Evolutionary conservation across 2,113 vertebrate species (phyloP).

Genomic region (Anoplopoma fimbria): DNA sequence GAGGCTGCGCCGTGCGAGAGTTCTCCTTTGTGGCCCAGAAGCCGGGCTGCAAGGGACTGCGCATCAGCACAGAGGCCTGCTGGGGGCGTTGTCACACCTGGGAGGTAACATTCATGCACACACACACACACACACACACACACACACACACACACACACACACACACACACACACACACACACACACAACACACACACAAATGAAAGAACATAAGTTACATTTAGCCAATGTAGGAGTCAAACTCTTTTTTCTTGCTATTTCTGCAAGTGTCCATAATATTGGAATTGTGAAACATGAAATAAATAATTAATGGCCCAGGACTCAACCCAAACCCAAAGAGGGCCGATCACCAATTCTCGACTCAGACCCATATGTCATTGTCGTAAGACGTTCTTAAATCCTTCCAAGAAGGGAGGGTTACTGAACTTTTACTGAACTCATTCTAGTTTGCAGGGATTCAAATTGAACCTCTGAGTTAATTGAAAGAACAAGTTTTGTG

Average conservation of each 20-base stretch:
- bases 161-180: background rate
- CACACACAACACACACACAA: background rate
- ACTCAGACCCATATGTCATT: constrained; percentile 35
- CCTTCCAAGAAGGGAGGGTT: constrained; percentile 20
- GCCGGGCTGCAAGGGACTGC: constrained; percentile 78
- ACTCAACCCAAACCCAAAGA: constrained; percentile 41
- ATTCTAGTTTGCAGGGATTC: constrained; percentile 22
- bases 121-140: background rate
- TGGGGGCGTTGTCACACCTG: constrained; percentile 86
- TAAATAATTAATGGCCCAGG: constrained; percentile 28
- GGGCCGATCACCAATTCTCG: background rate
- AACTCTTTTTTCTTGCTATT: constrained; percentile 1
- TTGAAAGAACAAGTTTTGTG: constrained; percentile 42
- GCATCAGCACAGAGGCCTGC: constrained; percentile 82
- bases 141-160: background rate
- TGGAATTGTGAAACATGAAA: constrained; percentile 22
- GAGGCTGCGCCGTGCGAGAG: constrained; percentile 82
- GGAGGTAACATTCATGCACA: constrained; percentile 73
- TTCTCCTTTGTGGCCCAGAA: constrained; percentile 84
- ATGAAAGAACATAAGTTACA: background rate
- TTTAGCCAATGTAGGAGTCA: background rate
- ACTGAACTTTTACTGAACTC: constrained; percentile 19
- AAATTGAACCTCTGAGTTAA: background rate
- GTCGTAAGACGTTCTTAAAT: constrained; percentile 27
- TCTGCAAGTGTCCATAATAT: constrained; percentile 7